Base-by-base conservation (phyloP, 30 jellyfish, hydroid and myxozoan genomes). In the Nemopilema nomurai region DNA sequence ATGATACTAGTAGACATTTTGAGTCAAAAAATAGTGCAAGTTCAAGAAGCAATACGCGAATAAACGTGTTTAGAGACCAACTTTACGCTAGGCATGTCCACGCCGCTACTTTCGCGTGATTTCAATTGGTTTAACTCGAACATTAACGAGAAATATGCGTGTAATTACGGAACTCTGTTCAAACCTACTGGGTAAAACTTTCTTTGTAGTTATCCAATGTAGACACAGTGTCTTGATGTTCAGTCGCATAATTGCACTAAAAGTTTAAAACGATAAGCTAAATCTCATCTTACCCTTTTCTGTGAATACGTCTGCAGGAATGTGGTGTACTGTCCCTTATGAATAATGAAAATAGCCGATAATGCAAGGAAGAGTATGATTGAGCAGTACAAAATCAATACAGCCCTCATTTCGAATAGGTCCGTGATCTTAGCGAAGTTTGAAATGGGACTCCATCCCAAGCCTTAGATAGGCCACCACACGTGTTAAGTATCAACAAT, bases 321-420 rank as follows among this genome's bases (percentile, higher is more conserved):
- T 21, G 82, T n/a, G 1, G 76, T 52, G 20, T 73, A 84, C 1
- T 84, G 87, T 17, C 53, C 72, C 28, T 74, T 84, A 19, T 84
- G 67, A 71, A 70, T 69, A 21, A 84, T 24, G 52, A 27, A 57
- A 25, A 74, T 69, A 20, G 64, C 71, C 7, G 71, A 71, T 0
- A 84, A 25, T 16, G 26, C 77, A n/a, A 84, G 69, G 18, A 84
- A 53, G 20, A 50, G n/a, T 23, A 79, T 22, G 24, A 79, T 19
- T 28, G 81, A 69, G 21, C 41, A 32, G 62, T 80, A 80, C 19
- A 80, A 32, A 32, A 67, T 20, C 29, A 80, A 30, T 29, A 80
- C 74, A 9, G 81, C 17, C 50, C 89, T 80, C 89, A 80, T 80
- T 49, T 8, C 66, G 73, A 4, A 20, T 21, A 29, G 20, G 23